Evolutionary conservation across 1,140 invertebrate species (phyloP).

Genomic region (Anagrus nilaparvatae): DNA sequence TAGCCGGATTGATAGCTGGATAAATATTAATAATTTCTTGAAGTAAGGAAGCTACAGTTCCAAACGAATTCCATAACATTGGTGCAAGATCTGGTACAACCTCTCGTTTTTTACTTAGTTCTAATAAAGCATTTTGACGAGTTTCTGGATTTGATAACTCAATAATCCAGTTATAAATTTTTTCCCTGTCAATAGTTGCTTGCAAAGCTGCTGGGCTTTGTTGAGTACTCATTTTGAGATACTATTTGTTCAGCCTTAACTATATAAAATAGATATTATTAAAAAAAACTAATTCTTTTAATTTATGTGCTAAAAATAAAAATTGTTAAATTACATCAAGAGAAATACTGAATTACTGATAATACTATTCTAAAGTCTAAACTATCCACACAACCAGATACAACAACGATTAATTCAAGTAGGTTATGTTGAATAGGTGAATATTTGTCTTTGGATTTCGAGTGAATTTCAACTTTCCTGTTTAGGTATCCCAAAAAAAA

Average conservation of each 20-base stretch:
- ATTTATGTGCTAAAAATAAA: too few species aligned
- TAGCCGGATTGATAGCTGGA: slow-evolving; percentile 93
- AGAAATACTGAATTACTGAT: too few species aligned
- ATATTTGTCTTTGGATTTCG: too few species aligned
- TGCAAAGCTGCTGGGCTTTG: slow-evolving; percentile 48
- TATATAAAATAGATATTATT: not conserved
- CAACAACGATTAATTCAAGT: too few species aligned
- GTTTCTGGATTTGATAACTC: slow-evolving; percentile 92
- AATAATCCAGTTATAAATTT: slow-evolving; percentile 89
- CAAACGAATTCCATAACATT: slow-evolving; percentile 98
- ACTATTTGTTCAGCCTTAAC: not conserved
- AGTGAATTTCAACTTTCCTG: too few species aligned
- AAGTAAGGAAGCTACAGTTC: slow-evolving; percentile 89
- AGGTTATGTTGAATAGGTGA: too few species aligned
- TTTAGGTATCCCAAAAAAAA: too few species aligned
- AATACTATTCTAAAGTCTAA: too few species aligned
- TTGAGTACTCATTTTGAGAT: slow-evolving; percentile 30
- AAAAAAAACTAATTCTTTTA: too few species aligned
- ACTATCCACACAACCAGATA: too few species aligned
- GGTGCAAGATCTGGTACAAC: slow-evolving; percentile 91
- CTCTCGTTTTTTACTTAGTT: slow-evolving; percentile 96
- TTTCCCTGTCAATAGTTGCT: slow-evolving; percentile 59
- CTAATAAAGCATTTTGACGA: slow-evolving; percentile 88
- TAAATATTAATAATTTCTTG: slow-evolving; percentile 96
- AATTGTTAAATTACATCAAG: too few species aligned